A percentile compares a stretch with the other conserved stretches of the same genome.
Evolutionary conservation across 2,888 invertebrate species (phyloP).

Genomic region (Dicranocentrus wangi): DNA sequence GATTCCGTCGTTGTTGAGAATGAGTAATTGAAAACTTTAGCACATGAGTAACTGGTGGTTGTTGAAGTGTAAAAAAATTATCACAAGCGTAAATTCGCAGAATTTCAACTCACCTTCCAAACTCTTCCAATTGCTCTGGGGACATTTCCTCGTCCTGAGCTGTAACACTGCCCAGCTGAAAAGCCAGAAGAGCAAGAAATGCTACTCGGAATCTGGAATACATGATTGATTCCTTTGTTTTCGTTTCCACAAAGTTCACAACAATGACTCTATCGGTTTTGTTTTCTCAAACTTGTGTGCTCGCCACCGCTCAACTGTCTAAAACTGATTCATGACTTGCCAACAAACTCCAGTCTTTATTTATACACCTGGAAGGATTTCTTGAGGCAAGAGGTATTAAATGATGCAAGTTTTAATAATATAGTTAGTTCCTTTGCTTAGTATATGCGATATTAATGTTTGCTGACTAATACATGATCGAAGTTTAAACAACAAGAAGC

Average conservation of each 20-base stretch:
- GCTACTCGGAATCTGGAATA: conserved; percentile 33
- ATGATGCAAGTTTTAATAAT: not conserved
- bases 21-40: no score
- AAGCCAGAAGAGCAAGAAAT: conserved; percentile 39
- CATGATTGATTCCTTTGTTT: conserved; percentile 9
- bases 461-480: conserved; percentile 33
- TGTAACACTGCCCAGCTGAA: conserved; percentile 29
- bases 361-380: conserved; percentile 29
- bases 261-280: not conserved
- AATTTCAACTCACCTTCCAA: conserved; percentile 37
- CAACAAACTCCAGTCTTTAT: not conserved
- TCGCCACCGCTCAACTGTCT: not conserved
- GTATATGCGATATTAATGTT: not conserved
- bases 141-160: conserved; percentile 51
- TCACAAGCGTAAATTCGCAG: not conserved
- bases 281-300: not conserved
- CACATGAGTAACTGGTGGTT: not conserved
- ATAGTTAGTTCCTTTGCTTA: not conserved
- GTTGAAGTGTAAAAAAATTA: no score
- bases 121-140: conserved; percentile 51
- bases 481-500: conserved; percentile 3
- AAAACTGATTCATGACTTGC: not conserved
- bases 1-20: no score
- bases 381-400: not conserved
- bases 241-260: not conserved